Percentiles rank a stretch among this genome's conserved stretches.
Conservation (phyloP, 1,140 invertebrate species). For the Hydropsyche tenuis region DNA sequence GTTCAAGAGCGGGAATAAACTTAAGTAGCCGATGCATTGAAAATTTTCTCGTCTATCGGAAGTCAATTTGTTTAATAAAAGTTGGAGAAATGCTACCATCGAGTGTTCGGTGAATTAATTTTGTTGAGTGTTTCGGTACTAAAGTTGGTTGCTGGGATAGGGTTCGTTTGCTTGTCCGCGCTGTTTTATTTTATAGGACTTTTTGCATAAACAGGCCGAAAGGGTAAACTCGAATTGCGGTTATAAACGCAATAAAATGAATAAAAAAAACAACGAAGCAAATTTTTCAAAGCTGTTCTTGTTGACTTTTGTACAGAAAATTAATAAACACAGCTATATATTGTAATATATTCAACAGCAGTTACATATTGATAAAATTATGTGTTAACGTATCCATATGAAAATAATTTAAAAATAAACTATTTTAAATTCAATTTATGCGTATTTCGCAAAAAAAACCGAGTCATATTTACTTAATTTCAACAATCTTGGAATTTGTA, state of each 20-base stretch:
- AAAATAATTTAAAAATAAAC: too few relatives aligned
- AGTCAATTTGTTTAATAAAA: constrained; percentile 47
- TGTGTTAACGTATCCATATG: too few relatives aligned
- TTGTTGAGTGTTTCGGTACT: constrained; percentile 42
- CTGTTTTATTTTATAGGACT: constrained; percentile 42
- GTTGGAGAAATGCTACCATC: constrained; percentile 35
- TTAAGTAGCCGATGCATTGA: constrained; percentile 46
- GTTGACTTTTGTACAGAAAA: too few relatives aligned
- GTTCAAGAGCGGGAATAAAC: constrained; percentile 19
- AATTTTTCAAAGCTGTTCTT: not conserved
- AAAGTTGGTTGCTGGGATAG: constrained; percentile 24
- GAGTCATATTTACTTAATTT: too few relatives aligned
- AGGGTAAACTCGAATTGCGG: constrained; percentile 35
- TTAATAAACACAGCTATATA: too few relatives aligned
- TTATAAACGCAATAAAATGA: constrained; percentile 42
- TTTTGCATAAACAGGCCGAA: constrained; percentile 39
- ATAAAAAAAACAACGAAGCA: constrained; percentile 24
- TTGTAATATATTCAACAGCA: too few relatives aligned
- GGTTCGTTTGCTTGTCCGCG: constrained; percentile 37
- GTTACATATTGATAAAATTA: too few relatives aligned
- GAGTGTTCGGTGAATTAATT: constrained; percentile 39
- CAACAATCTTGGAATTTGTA: too few relatives aligned
- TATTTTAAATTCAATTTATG: too few relatives aligned
- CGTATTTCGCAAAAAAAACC: too few relatives aligned
- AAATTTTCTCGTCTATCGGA: constrained; percentile 43